Conservation (phyloP, 2,888 invertebrate genomes). For the Sesamia inferens region DNA sequence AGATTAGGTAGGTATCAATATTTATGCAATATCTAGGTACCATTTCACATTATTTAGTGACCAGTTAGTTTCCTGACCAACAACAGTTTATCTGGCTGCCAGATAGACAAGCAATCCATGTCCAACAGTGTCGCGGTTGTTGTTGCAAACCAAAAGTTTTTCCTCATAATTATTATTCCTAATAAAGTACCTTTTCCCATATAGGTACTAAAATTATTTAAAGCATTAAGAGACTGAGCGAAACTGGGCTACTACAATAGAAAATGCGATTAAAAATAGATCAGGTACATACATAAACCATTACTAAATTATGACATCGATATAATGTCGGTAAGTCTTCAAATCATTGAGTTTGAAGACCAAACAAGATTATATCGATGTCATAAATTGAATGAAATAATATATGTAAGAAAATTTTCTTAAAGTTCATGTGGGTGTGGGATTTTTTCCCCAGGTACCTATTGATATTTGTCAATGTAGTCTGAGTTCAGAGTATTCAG, state of each 20-base stretch:
- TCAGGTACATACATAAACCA: background rate
- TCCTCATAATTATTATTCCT: background rate
- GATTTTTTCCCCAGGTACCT: too few relatives aligned
- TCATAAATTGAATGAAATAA: too few relatives aligned
- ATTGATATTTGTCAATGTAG: background rate
- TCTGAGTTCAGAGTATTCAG: background rate
- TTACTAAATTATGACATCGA: too few relatives aligned
- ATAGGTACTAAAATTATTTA: background rate
- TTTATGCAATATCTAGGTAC: background rate
- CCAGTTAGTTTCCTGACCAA: background rate
- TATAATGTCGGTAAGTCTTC: too few relatives aligned
- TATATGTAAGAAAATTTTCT: too few relatives aligned
- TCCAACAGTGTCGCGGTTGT: background rate
- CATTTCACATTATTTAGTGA: background rate
- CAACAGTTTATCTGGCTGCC: too few relatives aligned
- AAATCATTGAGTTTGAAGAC: too few relatives aligned
- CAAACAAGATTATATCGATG: too few relatives aligned
- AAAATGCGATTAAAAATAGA: constrained; percentile 13
- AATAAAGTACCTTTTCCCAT: background rate
- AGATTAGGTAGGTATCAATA: background rate
- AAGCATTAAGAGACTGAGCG: background rate
- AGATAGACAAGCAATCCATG: background rate
- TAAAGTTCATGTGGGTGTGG: background rate
- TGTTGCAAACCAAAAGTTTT: background rate
- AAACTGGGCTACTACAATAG: constrained; percentile 10